A percentile compares a stretch with the other conserved stretches of the same genome.
phyloP scores from a whole-genome alignment of 2,888 invertebrate genomes.

The Agonopterix subpropinquella region DNA sequence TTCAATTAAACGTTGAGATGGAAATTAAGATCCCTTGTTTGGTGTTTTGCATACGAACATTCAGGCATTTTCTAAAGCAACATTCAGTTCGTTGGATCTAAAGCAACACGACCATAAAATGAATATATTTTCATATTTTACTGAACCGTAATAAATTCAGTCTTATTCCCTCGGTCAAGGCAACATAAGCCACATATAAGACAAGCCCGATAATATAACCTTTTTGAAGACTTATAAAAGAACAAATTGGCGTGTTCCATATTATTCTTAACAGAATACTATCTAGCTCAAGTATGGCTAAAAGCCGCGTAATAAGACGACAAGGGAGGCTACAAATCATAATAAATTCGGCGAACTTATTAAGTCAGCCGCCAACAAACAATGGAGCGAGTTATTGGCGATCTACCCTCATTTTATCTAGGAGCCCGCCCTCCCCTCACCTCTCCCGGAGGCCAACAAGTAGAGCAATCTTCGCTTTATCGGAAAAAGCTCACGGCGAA shows the following conservation, averaged over 20 bases:
- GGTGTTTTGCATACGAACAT: slow-evolving; percentile 1
- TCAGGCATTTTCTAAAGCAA: not conserved
- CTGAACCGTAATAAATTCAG: slow-evolving; percentile 7
- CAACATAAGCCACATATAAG: slow-evolving; percentile 1
- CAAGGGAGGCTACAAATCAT: slow-evolving; percentile 67
- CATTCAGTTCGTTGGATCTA: not conserved
- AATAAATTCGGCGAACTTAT: slow-evolving; percentile 72
- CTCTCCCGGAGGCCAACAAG: slow-evolving; percentile 41
- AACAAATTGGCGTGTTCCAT: slow-evolving; percentile 33
- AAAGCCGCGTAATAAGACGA: slow-evolving; percentile 62
- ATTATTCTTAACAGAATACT: slow-evolving; percentile 25
- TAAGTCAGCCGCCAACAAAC: slow-evolving; percentile 72
- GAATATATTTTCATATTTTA: slow-evolving; percentile 6
- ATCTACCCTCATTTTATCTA: slow-evolving; percentile 67
- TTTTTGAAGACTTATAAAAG: slow-evolving; percentile 28
- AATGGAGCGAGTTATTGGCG: slow-evolving; percentile 71
- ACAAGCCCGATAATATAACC: slow-evolving; percentile 1
- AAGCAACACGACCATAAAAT: slow-evolving; percentile 3
- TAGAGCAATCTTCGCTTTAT: slow-evolving; percentile 63
- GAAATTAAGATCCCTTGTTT: slow-evolving; percentile 2
- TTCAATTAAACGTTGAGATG: not conserved
- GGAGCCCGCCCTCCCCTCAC: slow-evolving; percentile 28
- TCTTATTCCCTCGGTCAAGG: slow-evolving; percentile 10
- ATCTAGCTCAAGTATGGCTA: slow-evolving; percentile 42
- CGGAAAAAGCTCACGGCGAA: slow-evolving; percentile 60